Evolutionary conservation across 2,797 vertebrate species (phyloP), one percentile per base, ranked within the genome.

Genomic region (Cercopithecus mitis): DNA sequence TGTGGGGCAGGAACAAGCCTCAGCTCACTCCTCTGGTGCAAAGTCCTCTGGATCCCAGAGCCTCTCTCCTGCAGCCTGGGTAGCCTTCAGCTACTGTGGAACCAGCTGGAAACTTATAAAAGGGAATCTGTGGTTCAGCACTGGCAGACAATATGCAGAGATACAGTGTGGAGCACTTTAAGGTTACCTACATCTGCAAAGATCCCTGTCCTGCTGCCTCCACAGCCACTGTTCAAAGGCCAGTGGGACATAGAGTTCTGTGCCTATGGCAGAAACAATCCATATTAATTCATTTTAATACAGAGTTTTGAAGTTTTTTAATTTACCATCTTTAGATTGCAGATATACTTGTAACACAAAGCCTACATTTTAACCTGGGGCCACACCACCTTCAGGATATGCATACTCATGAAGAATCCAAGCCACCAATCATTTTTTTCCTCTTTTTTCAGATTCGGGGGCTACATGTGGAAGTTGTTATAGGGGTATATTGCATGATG

Each of bases 81-180:
- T n/a, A 10, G 36, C 52, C 30, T 83, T 79, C 4, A 94, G 89
- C 83, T 87, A 45, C 61, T 27, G 83, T 41, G 61, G 81, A 90
- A 83, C 84, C 57, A 61, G 39, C 97, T 30, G 95, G 96, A 94
- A 97, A 97, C 83, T 50, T n/a, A 33, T 4, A 70, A 85, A 91
- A 72, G 67, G 95, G 97, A 97, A 98, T 79, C 55, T 96, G 98
- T 36, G 97, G 96, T 72, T 41, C 25, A 2, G 52, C 45, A 12
- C 47, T 15, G 36, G 22, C 84, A 82, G 58, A 61, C 10, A 41
- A 36, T 10, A 36, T 8, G 24, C 81, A 52, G 55, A 79, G 47
- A 50, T 0, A 6, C 45, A 33, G 36, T 0, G 3, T 4, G 7
- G 2, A 57, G 50, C 12, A 5, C 70, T 73, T 70, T 8, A 22